Base-by-base conservation (phyloP, 2,797 vertebrate species). In the Xiphophorus birchmanni region DNA sequence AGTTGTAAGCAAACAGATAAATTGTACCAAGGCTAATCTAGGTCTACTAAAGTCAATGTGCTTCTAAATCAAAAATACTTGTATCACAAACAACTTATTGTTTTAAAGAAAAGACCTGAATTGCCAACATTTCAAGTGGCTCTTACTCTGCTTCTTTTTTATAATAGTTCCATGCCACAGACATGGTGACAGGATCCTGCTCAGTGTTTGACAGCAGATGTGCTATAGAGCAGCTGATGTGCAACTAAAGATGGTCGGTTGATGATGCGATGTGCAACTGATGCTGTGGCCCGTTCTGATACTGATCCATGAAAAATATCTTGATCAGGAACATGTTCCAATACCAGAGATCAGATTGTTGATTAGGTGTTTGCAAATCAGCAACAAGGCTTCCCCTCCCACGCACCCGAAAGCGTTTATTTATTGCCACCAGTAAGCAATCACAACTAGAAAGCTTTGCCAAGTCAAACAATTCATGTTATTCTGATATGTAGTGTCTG, bases 391-490 rank as follows among this genome's bases (percentile, higher is more conserved):
- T 29, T 29, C 56, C 56, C n/a, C 12, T 60, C 56, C 56, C 26
- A 58, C 10, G 11, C 29, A 58, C 26, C 54, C 5, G 11, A 11
- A 52, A 37, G 73, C 23, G 32, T 11, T 52, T 42, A 74, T 5
- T 42, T 26, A 80, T 74, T 48, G 42, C 42, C 1, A 18, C 7
- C 32, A 50, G 37, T 50, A 15, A 72, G 21, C 40, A 72, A 67
- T 65, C 26, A 44, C 37, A 58, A 44, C 42, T 23, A 52, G 32
- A 23, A 12, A 65, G n/a, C n/a, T n/a, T 37, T 78, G 76, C 79
- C 65, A 76, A 81, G 72, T 73, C 44, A 48, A 76, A 80, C n/a
- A 73, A 50, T 52, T 3, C 11, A 11, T 42, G 47, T 58, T 71
- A 45, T 32, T 56, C 47, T 40, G 42, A 56, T 65, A 67, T 73